Percentiles rank a stretch among this genome's conserved stretches.
phyloP scores from a whole-genome alignment of 2,888 invertebrate species.

The Thelaira solivaga region DNA sequence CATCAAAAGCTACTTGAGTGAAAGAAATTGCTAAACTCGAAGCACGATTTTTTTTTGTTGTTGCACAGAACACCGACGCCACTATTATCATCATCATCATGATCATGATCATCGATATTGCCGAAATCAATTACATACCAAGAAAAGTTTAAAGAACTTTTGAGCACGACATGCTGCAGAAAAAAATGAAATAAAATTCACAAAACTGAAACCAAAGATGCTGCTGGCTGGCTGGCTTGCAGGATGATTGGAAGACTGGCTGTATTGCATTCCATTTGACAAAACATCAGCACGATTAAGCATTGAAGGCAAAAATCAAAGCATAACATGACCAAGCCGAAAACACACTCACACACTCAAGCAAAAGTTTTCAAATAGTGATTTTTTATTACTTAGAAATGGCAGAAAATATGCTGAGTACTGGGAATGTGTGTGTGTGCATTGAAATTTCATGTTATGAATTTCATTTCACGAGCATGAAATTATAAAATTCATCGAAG shows the following conservation, averaged over 20 bases:
- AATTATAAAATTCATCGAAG: no score
- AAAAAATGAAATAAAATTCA: slow-evolving; percentile 29
- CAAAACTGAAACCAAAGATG: slow-evolving; percentile 34
- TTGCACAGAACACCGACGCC: slow-evolving; percentile 19
- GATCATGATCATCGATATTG: not conserved
- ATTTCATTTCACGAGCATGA: no score
- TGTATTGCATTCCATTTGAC: slow-evolving; percentile 23
- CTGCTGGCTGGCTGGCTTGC: slow-evolving; percentile 10
- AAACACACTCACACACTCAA: no score
- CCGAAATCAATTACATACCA: slow-evolving; percentile 39
- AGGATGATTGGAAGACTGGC: not conserved
- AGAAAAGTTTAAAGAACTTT: slow-evolving; percentile 52
- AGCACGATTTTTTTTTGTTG: slow-evolving; percentile 55
- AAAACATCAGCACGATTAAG: slow-evolving; percentile 16
- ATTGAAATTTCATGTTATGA: not conserved
- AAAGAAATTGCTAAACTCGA: slow-evolving; percentile 55
- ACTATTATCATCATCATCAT: not conserved
- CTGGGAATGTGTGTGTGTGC: not conserved
- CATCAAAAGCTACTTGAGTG: no score
- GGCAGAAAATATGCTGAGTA: slow-evolving; percentile 1
- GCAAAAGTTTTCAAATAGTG: no score
- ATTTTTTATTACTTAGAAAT: slow-evolving; percentile 50
- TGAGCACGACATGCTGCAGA: slow-evolving; percentile 40
- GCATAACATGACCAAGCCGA: not conserved
- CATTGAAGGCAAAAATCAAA: slow-evolving; percentile 49